Percentiles rank a stretch among this genome's conserved stretches.
phyloP scores from a whole-genome alignment of 2,113 vertebrate genomes.

The Speoplatyrhinus poulsoni region DNA sequence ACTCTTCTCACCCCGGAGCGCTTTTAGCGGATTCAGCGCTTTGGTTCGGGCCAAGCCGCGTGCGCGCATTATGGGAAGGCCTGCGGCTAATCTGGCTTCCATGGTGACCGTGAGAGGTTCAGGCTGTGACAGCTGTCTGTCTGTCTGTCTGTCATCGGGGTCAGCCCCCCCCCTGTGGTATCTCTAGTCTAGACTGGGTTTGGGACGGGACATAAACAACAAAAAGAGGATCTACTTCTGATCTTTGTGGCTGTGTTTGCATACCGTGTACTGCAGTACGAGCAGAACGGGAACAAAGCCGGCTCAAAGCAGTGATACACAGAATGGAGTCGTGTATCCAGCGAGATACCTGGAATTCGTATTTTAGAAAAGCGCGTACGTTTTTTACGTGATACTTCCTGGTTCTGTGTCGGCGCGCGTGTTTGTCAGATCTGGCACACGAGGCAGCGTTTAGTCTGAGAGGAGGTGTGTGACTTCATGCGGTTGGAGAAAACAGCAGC shows the following conservation, averaged over 20 bases:
- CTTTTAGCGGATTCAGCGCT: background rate
- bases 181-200: conserved; percentile 60
- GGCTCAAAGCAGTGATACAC: too few relatives aligned
- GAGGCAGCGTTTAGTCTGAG: too few relatives aligned
- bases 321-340: too few relatives aligned
- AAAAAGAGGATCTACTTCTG: conserved; percentile 51
- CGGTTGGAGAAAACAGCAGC: too few relatives aligned
- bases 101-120: conserved; percentile 41
- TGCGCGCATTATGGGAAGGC: conserved; percentile 27
- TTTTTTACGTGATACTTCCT: too few relatives aligned
- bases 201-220: background rate
- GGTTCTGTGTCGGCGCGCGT: too few relatives aligned
- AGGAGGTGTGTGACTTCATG: too few relatives aligned
- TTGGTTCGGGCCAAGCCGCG: conserved; percentile 1
- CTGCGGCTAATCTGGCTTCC: conserved; percentile 47
- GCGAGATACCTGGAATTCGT: too few relatives aligned
- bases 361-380: too few relatives aligned
- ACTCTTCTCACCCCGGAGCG: conserved; percentile 4
- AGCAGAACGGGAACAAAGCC: background rate
- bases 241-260: background rate
- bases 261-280: background rate
- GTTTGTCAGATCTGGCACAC: too few relatives aligned
- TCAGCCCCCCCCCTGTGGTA: conserved; percentile 45
- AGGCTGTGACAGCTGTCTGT: conserved; percentile 42
- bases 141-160: conserved; percentile 5